Evolutionary conservation across 2,113 vertebrate species (phyloP).

Genomic region (Cheirogaleus medius): DNA sequence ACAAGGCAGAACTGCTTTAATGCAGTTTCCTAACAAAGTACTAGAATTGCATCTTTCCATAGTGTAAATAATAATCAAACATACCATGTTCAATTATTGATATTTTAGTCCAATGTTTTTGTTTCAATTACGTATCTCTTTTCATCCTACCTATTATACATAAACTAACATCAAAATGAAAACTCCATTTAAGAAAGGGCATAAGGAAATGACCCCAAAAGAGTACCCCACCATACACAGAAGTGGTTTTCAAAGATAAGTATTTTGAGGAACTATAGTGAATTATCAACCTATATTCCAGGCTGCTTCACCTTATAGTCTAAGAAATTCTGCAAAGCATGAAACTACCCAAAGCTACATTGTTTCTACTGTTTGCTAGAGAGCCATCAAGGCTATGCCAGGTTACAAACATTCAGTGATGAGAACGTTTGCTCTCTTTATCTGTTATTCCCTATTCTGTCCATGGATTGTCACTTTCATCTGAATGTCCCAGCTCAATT

Average conservation of each 20-base stretch:
- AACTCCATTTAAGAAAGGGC: slow-evolving; percentile 77
- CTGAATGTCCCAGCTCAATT: slow-evolving; percentile 75
- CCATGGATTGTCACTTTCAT: slow-evolving; percentile 79
- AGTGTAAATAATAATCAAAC: slow-evolving; percentile 87
- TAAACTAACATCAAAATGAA: slow-evolving; percentile 81
- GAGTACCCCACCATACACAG: slow-evolving; percentile 61
- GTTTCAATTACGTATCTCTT: slow-evolving; percentile 86
- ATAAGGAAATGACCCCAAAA: slow-evolving; percentile 78
- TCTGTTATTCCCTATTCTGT: slow-evolving; percentile 51
- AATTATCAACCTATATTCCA: slow-evolving; percentile 83
- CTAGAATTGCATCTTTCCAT: slow-evolving; percentile 84
- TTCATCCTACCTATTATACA: slow-evolving; percentile 83
- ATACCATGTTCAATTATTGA: slow-evolving; percentile 90
- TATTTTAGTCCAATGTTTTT: slow-evolving; percentile 87
- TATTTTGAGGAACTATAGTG: slow-evolving; percentile 72
- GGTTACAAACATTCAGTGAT: slow-evolving; percentile 70
- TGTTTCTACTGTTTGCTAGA: slow-evolving; percentile 82
- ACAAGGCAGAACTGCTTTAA: slow-evolving; percentile 91
- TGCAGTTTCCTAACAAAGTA: slow-evolving; percentile 90
- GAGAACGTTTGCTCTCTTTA: slow-evolving; percentile 53
- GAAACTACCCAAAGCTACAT: slow-evolving; percentile 87
- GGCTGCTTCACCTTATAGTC: slow-evolving; percentile 81
- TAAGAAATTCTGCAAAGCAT: slow-evolving; percentile 86
- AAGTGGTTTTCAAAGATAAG: slow-evolving; percentile 72
- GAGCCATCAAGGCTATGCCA: slow-evolving; percentile 80